These are phyloP conservation scores for Epinotia demarniana DNA, from an alignment of 2,888 invertebrate genomes.

Conservation along the genomic window DNA sequence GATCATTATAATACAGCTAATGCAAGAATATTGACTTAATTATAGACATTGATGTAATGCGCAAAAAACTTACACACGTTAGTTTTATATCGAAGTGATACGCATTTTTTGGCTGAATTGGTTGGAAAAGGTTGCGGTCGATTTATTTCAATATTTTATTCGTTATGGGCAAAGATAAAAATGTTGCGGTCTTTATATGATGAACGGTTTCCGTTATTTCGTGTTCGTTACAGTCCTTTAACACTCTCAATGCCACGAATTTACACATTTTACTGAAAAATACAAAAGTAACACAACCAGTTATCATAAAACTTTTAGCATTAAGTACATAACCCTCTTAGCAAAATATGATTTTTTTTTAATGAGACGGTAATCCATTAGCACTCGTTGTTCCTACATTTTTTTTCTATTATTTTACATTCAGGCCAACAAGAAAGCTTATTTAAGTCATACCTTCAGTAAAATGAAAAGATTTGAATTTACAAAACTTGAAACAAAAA, in stretches of 20 bases:
- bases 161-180: slow-evolving; percentile 30
- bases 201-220: slow-evolving; percentile 17
- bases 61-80: slow-evolving; percentile 33
- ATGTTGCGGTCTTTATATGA: slow-evolving; percentile 8
- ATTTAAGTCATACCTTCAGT: too few species aligned
- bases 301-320: background rate
- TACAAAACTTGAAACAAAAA: background rate
- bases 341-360: background rate
- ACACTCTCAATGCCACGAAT: background rate
- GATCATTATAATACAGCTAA: slow-evolving; percentile 34
- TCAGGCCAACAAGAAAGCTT: too few species aligned
- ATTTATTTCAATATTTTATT: slow-evolving; percentile 32
- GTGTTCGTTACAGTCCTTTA: background rate
- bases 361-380: too few species aligned
- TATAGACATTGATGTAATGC: slow-evolving; percentile 27
- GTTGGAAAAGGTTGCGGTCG: slow-evolving; percentile 17
- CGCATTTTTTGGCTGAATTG: background rate
- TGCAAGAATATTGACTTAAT: slow-evolving; percentile 30
- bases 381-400: too few species aligned
- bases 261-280: too few species aligned
- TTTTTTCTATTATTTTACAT: too few species aligned
- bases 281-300: background rate
- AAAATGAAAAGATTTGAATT: background rate
- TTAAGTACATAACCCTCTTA: background rate
- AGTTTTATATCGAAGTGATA: slow-evolving; percentile 14